Base-by-base conservation (phyloP, 2,888 invertebrate species). In the Eumerus sabulonum region DNA sequence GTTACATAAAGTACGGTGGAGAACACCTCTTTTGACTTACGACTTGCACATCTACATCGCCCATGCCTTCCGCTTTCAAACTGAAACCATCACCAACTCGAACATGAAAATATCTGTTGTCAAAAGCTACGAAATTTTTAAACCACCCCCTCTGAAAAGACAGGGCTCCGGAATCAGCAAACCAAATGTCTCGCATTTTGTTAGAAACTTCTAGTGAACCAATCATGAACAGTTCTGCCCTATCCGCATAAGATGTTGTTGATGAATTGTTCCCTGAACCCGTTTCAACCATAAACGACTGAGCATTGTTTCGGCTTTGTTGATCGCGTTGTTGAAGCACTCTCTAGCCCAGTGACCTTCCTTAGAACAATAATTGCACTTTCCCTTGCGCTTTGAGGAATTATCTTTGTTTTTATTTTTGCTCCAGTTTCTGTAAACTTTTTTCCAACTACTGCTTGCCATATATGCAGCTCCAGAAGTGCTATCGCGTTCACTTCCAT, bases 161-260 rank as follows among this genome's bases (percentile, higher is more conserved):
- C 82, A 83, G 83, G 42, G 84, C 82, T 16, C 81, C 76, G 14
- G 77, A 82, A 59, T 82, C 77, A 5, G 82, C 68, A 63, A 73
- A 81, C 82, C 83, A 82, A n/a, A n/a, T n/a, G n/a, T 76, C 68
- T 45, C 51, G 54, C 17, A 45, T 60, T n/a, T n/a, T n/a, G n/a
- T n/a, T n/a, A n/a, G n/a, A n/a, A n/a, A n/a, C n/a, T n/a, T n/a
- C n/a, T n/a, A 48, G 63, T 72, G 9, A 16, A 50, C 48, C 40
- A 11, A 56, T 18, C n/a, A 17, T 47, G 3, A 66, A 66, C 5
- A 64, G 17, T n/a, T 63, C 54, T 27, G 54, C 38, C 14, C 38
- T 47, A 47, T 64, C 47, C 11, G 40, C n/a, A 64, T 38, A 54
- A 40, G 38, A 48, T 54, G n/a, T 19, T 19, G 19, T 3, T 0